Base-by-base conservation (phyloP, 2,113 vertebrate genomes). In the Urocitellus parryii region DNA sequence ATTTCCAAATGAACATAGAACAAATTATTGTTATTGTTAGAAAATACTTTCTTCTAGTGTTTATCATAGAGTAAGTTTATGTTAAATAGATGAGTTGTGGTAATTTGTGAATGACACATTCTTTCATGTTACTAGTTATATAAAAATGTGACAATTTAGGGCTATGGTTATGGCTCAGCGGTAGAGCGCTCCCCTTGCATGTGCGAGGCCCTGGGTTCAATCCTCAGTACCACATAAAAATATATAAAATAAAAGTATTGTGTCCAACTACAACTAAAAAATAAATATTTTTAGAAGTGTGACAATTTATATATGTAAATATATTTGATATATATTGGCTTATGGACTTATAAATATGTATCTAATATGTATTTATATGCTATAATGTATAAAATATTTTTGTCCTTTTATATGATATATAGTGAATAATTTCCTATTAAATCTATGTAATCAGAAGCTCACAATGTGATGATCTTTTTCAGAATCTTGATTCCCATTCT, bases 401-500 rank as follows among this genome's bases (percentile, higher is more conserved):
- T 82, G 13, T 95, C 93, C 53, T 85, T 58, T 77, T 67, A 72
- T 65, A 63, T 88, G n/a, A 82, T 68, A 37, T 70, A 72, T 89
- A 56, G 68, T 97, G 95, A 97, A 98, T 97, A 98, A 98, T 98
- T 98, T 98, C 74, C 95, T 91, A 63, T 84, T 96, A 97, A 97
- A 98, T 98, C 91, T 88, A 58, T 98, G 95, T 97, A 97, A 98
- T 98, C 94, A 96, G 93, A 98, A 98, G 90, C 93, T 97, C 94
- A 92, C 92, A 95, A 93, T 82, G 90, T 97, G 92, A 95, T 98
- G 96, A 98, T 98, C 97, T 98, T 98, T 98, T 98, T 97, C 87
- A 97, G 97, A 97, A 98, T 98, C 98, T 98, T 98, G 95, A 90
- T 97, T 97, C 93, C 85, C 96, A 95, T 98, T 98, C 97, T 97